A percentile compares a stretch with the other conserved stretches of the same genome.
Conservation (phyloP, 2,797 vertebrate genomes). For the Eidolon dupreanum region DNA sequence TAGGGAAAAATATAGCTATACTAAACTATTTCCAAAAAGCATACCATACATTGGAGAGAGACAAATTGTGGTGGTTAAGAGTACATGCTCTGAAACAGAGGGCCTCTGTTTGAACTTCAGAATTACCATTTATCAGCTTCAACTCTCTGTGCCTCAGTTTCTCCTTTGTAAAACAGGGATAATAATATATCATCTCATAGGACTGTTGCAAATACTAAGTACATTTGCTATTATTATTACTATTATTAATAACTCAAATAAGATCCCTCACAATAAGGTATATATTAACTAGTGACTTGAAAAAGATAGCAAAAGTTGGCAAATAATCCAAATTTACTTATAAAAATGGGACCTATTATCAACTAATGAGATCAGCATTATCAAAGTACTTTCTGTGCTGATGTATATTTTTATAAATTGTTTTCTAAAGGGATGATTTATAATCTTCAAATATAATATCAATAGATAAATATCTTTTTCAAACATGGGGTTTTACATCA, state of each 20-base stretch:
- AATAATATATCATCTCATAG: neutral
- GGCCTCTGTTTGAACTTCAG: neutral
- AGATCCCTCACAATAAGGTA: neutral
- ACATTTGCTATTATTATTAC: neutral
- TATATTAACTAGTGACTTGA: neutral
- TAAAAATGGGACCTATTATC: neutral
- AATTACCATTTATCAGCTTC: neutral
- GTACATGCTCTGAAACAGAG: neutral
- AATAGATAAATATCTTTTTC: neutral
- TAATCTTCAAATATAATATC: neutral
- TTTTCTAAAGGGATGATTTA: slow-evolving; percentile 4
- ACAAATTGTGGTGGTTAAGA: neutral
- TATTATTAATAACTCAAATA: neutral
- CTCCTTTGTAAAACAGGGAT: neutral
- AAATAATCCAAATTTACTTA: neutral
- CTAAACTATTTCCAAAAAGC: neutral
- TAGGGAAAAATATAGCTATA: neutral
- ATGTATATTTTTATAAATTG: neutral
- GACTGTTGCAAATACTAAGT: neutral
- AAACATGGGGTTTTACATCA: neutral
- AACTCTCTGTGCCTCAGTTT: neutral
- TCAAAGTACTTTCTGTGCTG: neutral
- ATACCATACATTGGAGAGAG: neutral
- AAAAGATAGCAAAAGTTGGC: neutral
- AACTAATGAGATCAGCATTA: neutral